Base-by-base conservation (phyloP, 2,113 vertebrate species). In the Epinephelus fuscoguttatus region DNA sequence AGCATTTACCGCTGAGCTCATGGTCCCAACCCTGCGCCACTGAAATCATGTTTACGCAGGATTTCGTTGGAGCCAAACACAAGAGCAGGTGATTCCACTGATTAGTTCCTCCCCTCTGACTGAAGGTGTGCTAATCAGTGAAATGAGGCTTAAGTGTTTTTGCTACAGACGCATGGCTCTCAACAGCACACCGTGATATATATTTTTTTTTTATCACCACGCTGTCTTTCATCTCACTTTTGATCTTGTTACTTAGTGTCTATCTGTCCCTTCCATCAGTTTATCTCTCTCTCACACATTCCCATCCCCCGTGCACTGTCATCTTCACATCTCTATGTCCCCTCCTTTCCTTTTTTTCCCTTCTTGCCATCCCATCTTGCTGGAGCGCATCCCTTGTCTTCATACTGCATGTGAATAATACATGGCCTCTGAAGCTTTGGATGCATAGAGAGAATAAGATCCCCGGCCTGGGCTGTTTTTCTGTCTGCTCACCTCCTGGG, bases 351-450 rank as follows among this genome's bases (percentile, higher is more conserved):
- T 18, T 73, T 37, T 62, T 53, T 37, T 37, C 6, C 33, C 42
- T 64, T 75, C 56, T 66, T 4, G 40, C 69, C 56, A 83, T 80
- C 71, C 71, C 62, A 37, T 84, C 88, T 70, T n/a, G 37, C 78
- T 52, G 78, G 52, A 76, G 71, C 70, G 37, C 42, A 68, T 77
- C 61, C 63, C 80, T 80, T 62, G 64, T 81, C 73, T 82, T 80
- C 59, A 62, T 59, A 18, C 27, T 70, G 30, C 14, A 45, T 60
- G 88, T 91, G 84, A 94, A 93, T 92, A 91, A 92, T 89, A 78
- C 88, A 92, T 91, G 72, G 55, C 69, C 47, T 87, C 64, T 27
- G 49, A 80, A 70, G 78, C 42, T 82, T 71, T 12, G 53, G 68
- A 79, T 84, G 68, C 59, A 37, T 30, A 19, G 73, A 62, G 25